These are phyloP conservation scores for Leucophenga montana DNA, from an alignment of 2,888 invertebrate genomes.

Conservation along the genomic window DNA sequence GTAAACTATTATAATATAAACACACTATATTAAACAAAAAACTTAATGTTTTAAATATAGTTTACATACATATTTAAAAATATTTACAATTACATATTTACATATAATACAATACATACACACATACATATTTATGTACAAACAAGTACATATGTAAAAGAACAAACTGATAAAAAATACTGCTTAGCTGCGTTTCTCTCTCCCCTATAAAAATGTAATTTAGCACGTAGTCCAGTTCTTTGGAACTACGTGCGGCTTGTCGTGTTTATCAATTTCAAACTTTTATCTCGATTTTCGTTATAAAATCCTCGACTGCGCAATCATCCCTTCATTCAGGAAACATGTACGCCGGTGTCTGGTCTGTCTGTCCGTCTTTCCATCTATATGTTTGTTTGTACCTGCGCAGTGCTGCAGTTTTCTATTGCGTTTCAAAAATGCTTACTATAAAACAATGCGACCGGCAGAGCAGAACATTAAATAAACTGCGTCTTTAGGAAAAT, in stretches of 20 bases:
- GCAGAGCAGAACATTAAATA: conserved; percentile 20
- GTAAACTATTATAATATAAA: no score
- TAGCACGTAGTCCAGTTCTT: conserved; percentile 52
- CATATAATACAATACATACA: no score
- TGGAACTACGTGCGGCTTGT: conserved; percentile 50
- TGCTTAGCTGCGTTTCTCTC: not conserved
- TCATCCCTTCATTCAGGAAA: conserved; percentile 31
- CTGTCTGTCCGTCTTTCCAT: not conserved
- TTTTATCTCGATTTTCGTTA: no score
- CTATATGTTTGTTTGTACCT: conserved; percentile 48
- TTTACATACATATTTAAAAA: no score
- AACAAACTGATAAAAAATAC: not conserved
- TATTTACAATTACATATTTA: no score
- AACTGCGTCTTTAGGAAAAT: not conserved
- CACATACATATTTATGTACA: no score
- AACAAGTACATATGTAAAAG: not conserved
- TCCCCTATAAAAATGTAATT: not conserved
- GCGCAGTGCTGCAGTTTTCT: conserved; percentile 45
- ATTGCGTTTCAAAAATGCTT: conserved; percentile 41
- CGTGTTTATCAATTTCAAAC: conserved; percentile 19
- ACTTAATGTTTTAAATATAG: no score
- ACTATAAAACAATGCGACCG: not conserved
- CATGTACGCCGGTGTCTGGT: conserved; percentile 39
- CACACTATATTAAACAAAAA: no score
- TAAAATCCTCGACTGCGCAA: conserved; percentile 37